Evolutionary conservation across 2,797 vertebrate genomes (phyloP), one percentile per base, ranked within the genome.

Genomic region (Scleropages formosus): DNA sequence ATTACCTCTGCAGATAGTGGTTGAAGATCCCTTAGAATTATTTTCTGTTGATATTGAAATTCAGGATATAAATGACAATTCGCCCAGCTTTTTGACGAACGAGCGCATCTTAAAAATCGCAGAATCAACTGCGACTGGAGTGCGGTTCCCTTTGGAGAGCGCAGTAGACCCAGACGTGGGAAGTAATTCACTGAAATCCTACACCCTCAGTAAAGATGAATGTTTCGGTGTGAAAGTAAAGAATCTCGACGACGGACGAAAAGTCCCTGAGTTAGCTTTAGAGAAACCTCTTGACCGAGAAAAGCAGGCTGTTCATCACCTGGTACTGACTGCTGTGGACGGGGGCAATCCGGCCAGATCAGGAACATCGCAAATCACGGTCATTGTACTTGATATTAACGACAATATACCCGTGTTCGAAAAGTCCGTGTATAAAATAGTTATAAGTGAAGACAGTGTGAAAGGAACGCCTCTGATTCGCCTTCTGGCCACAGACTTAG

Each of bases 1-100:
- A 18, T 72, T 93, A 51, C 81, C 90, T 78, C 72, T 93, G 79
- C 88, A 93, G 77, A 82, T 93, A 12, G 87, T 93, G 1, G 84
- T 92, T 24, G 91, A 94, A 78, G 89, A 88, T 66, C 93, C 92
- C 0, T 82, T 93, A 77, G 88, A 93, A 64, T 78, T 93, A 11
- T 87, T 88, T 16, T 86, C 88, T 0, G 84, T 93, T 0, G 92
- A 93, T 56, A 88, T 94, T 62, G 92, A 94, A 83, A 89, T 94
- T 79, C 72, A 86, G 81, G 93, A 94, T 60, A 89, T 92, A 12
- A 94, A 94, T 56, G 93, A 94, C 49, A 93, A 94, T 77, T 83
- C 85, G 0, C 92, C 92, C 0, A 77, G 18, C 58, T 92, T 94
- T 68, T 83, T 83, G 0, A 84, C 83, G 0, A 79, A 84, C 0